Base-by-base conservation (phyloP, 1,140 invertebrate species). In the Orius insidiosus region DNA sequence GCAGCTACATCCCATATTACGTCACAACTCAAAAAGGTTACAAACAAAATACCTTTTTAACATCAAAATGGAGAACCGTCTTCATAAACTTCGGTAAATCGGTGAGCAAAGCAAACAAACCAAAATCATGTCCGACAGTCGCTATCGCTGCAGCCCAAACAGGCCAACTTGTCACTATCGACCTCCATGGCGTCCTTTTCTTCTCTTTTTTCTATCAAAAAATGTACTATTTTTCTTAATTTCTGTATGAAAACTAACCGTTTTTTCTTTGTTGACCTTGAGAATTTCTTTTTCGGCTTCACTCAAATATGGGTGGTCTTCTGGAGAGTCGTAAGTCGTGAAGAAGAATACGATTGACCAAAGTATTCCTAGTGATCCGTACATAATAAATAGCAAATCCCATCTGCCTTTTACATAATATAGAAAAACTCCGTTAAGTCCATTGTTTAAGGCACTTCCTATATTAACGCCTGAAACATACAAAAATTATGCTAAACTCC, bases 91-190 rank as follows among this genome's bases (percentile, higher is more conserved):
- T 75, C 0, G 78, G 79, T 7, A 81, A 58, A 51, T 74, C 69
- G 8, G 71, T 75, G 10, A 78, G 60, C 50, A 80, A 65, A 16
- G 86, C 93, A 59, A 92, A 94, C 61, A 90, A 86, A 30, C 85
- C 86, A 87, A 88, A 95, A 63, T 93, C 87, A 63, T 92, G 85
- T 15, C 85, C 84, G 55, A 88, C 70, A 57, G 76, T 78, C 30
- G 73, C 74, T 15, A 72, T 63, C 30, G 69, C 60, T 5, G 69
- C 53, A 5, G 75, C 75, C 75, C 75, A 80, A 2, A 83, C 66
- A 5, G 80, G 74, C 3, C 67, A 57, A 13, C 76, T 80, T 11
- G 67, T 71, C 0, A 80, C 53, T 37, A 85, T 70, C 2, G 64
- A 58, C 38, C 63, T 61, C 78, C 78, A 80, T 3, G 79, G 78